These are phyloP conservation scores for Cactoblastis cactorum DNA, from an alignment of 2,888 invertebrate genomes.

Conservation along the genomic window DNA sequence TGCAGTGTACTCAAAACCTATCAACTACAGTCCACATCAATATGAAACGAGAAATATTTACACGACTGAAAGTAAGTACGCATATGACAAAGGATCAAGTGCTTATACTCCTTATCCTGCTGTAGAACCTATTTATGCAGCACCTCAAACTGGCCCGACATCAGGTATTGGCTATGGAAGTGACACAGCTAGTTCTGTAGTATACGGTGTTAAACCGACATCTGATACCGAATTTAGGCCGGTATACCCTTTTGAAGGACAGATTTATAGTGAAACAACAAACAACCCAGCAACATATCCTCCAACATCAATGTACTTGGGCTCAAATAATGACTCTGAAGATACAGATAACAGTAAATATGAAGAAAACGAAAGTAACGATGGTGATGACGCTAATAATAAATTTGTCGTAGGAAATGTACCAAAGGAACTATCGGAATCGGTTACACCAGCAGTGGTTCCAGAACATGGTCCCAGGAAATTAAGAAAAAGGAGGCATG, in stretches of 20 bases:
- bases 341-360: slow-evolving; percentile 54
- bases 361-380: slow-evolving; percentile 40
- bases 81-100: slow-evolving; percentile 50
- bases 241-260: slow-evolving; percentile 67
- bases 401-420: slow-evolving; percentile 84
- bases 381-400: slow-evolving; percentile 47
- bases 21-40: slow-evolving; percentile 55
- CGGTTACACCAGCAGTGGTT: slow-evolving; percentile 79
- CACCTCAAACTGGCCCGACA: slow-evolving; percentile 58
- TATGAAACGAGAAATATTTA: slow-evolving; percentile 68
- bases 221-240: slow-evolving; percentile 68
- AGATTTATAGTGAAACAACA: slow-evolving; percentile 63
- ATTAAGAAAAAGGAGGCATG: slow-evolving; percentile 45
- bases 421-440: slow-evolving; percentile 77
- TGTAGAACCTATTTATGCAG: slow-evolving; percentile 68
- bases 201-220: slow-evolving; percentile 67
- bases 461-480: slow-evolving; percentile 83
- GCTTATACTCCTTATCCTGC: slow-evolving; percentile 56
- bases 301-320: slow-evolving; percentile 71
- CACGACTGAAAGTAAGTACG: slow-evolving; percentile 59
- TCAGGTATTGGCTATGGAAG: slow-evolving; percentile 54
- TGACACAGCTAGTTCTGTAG: slow-evolving; percentile 59
- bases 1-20: slow-evolving; percentile 63
- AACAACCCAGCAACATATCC: slow-evolving; percentile 59
- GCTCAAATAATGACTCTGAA: slow-evolving; percentile 61